phyloP scores from a whole-genome alignment of 2,797 vertebrate genomes.

The Muscicapa comitata region DNA sequence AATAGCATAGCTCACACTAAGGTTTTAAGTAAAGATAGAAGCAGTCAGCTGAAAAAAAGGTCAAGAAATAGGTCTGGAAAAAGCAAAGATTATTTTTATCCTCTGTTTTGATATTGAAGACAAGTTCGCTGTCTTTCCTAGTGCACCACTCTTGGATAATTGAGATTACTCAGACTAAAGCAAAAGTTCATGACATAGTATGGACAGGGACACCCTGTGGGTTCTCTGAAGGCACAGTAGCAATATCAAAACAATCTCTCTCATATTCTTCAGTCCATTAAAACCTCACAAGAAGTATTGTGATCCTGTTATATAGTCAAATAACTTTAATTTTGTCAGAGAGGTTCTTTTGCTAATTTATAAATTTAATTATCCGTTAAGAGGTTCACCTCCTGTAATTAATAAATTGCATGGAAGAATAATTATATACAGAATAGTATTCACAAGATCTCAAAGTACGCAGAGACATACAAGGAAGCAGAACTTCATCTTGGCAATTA shows the following conservation, averaged over 20 bases:
- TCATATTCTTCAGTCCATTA: background rate
- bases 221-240: background rate
- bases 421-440: background rate
- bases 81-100: background rate
- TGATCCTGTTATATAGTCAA: background rate
- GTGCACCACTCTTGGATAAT: background rate
- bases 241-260: background rate
- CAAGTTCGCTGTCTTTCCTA: background rate
- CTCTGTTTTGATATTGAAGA: background rate
- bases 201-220: background rate
- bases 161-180: background rate
- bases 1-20: background rate
- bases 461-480: background rate
- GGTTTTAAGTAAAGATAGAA: background rate
- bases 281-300: background rate
- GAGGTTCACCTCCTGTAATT: background rate
- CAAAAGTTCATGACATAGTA: background rate
- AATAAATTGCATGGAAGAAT: background rate
- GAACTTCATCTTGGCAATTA: background rate
- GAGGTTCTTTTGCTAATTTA: background rate
- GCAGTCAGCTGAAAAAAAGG: background rate
- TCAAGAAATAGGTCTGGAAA: background rate
- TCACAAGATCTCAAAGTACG: background rate
- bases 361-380: background rate
- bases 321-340: background rate